These are phyloP conservation scores for Pterophyllum scalare DNA, from an alignment of 2,113 vertebrate genomes.

Conservation along the genomic window DNA sequence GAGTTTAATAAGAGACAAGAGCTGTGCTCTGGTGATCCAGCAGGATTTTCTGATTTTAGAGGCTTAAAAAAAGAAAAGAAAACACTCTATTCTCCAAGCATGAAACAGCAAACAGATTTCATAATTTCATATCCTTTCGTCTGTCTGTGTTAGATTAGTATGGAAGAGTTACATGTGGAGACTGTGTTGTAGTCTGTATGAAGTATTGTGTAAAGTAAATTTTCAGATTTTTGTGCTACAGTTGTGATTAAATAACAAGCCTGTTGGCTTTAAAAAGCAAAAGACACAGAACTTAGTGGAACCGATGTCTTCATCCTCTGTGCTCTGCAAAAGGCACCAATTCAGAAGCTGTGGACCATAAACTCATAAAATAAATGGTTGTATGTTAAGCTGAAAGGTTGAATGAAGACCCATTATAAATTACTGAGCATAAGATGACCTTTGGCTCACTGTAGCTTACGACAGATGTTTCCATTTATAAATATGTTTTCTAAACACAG, in stretches of 20 bases:
- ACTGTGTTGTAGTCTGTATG: not conserved
- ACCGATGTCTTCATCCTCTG: not conserved
- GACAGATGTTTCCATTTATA: not conserved
- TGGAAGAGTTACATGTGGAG: not conserved
- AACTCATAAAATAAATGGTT: not conserved
- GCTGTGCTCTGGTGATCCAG: not conserved
- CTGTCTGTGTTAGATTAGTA: not conserved
- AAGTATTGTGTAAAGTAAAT: not conserved
- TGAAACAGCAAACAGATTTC: not conserved
- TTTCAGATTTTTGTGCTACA: constrained; percentile 4
- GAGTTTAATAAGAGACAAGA: not conserved
- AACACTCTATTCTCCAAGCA: not conserved
- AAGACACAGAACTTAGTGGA: not conserved
- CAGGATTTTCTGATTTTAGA: not conserved
- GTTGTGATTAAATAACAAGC: not conserved
- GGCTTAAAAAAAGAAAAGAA: not conserved
- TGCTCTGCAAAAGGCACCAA: not conserved
- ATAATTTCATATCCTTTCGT: not conserved
- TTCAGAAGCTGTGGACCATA: not conserved
- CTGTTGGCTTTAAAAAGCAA: not conserved
- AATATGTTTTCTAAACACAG: not conserved
- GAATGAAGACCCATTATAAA: not conserved
- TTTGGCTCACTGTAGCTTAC: not conserved
- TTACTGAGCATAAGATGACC: not conserved
- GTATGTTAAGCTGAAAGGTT: not conserved